phyloP scores from a whole-genome alignment of 2,888 invertebrate genomes.

The Stegana nigrithorax region DNA sequence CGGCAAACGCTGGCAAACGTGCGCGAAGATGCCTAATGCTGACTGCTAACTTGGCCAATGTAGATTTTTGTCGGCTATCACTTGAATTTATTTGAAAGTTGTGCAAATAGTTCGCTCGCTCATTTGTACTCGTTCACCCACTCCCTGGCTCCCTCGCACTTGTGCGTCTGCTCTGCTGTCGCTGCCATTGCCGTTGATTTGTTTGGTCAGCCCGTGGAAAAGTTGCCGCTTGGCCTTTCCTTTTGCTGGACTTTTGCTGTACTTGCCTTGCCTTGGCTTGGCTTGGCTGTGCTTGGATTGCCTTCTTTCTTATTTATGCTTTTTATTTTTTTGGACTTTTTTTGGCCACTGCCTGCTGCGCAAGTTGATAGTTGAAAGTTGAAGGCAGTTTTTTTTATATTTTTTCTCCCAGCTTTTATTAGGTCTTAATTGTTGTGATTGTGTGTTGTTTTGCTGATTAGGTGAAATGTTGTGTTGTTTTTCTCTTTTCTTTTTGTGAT shows the following conservation, averaged over 20 bases:
- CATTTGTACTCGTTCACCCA: not conserved
- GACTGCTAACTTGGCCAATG: not conserved
- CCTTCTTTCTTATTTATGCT: not conserved
- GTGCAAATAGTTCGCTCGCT: conserved; percentile 8
- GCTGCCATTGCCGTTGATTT: not conserved
- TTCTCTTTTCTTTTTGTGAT: too few relatives aligned
- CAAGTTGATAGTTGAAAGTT: conserved; percentile 50
- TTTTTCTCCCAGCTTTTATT: conserved; percentile 1
- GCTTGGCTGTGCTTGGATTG: not conserved
- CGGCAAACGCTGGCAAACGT: not conserved
- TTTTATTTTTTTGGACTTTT: not conserved
- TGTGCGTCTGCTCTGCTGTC: not conserved
- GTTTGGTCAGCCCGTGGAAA: not conserved
- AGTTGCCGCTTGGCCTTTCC: conserved; percentile 1
- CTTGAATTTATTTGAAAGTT: conserved; percentile 7
- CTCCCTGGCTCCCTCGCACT: too few relatives aligned
- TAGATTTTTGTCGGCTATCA: not conserved
- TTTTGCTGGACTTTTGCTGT: too few relatives aligned
- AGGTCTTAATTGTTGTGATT: not conserved
- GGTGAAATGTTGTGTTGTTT: conserved; percentile 6
- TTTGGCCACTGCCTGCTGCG: not conserved
- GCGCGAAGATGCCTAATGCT: conserved; percentile 7
- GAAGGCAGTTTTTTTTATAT: conserved; percentile 28
- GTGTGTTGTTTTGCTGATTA: conserved; percentile 1
- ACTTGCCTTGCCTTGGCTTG: too few relatives aligned